Base-by-base conservation (phyloP, 2,113 vertebrate species). In the Anhinga anhinga region DNA sequence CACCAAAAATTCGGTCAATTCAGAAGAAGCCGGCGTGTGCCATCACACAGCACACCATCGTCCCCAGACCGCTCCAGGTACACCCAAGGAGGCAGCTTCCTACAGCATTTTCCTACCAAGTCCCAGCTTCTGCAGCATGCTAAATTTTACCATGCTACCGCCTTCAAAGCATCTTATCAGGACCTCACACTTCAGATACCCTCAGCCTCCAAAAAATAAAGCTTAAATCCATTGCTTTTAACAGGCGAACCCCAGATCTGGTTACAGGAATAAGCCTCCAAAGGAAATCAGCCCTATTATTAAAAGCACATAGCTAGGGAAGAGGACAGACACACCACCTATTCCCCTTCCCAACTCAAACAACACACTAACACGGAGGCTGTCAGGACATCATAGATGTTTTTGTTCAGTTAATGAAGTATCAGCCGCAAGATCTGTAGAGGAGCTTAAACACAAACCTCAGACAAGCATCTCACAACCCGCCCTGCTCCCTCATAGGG, bases 1-100 rank as follows among this genome's bases (percentile, higher is more conserved):
- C 69, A 36, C 15, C 12, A 79, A 40, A 13, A 17, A 40, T 34
- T 34, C 1, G 0, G 12, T 45, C 4, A 0, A n/a, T 91, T 85
- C 45, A 59, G 73, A 76, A 94, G 52, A 25, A 59, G 32, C 20
- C 73, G 7, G 38, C 0, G 0, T 2, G 7, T 67, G 15, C 70
- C 44, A 5, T 7, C 71, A 16, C 9, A 1, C 3, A 2, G 47
- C 22, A 69, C 44, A 38, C 6, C 44, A 12, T 13, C 2, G 1
- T 36, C 70, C 69, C 50, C 27, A 84, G 2, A 47, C 22, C 8
- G 5, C 21, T 45, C 71, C 83, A 86, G 32, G 44, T 71, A 12
- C 4, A 3, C 52, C 61, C 45, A 62, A 70, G 38, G 29, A 87
- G 26, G 25, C 40, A 38, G 52, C 20, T 87, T 79, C 74, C 44